Evolutionary conservation across 2,797 vertebrate species (phyloP).

Genomic region (Fundulus diaphanus): DNA sequence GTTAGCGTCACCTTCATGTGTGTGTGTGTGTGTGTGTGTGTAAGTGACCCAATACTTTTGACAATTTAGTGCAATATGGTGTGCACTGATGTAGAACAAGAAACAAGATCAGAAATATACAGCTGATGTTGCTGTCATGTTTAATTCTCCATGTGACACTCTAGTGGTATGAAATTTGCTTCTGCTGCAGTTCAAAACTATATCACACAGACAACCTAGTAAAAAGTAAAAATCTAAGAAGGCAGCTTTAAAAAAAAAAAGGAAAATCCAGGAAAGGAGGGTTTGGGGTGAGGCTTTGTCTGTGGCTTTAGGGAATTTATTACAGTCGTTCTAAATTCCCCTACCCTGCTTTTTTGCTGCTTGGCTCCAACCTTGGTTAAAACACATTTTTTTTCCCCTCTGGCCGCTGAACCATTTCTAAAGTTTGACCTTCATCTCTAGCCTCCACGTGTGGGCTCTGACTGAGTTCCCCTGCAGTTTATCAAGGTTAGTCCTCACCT

Average conservation of each 20-base stretch:
- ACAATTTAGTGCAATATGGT: background rate
- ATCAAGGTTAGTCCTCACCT: background rate
- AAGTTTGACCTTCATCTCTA: constrained; percentile 12
- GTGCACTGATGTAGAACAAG: constrained; percentile 6
- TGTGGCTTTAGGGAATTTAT: constrained; percentile 22
- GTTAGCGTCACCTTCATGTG: no score
- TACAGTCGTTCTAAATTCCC: background rate
- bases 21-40: background rate
- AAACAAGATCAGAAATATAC: constrained; percentile 2
- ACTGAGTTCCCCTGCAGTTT: constrained; percentile 2
- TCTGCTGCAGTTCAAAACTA: constrained; percentile 22
- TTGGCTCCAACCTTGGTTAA: constrained; percentile 11
- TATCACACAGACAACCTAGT: constrained; percentile 5
- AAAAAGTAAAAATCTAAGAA: background rate
- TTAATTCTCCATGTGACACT: constrained; percentile 19
- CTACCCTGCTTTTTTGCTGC: constrained; percentile 3
- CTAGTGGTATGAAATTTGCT: constrained; percentile 16
- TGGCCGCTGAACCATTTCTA: background rate
- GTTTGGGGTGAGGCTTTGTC: constrained; percentile 18
- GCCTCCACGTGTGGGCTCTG: background rate
- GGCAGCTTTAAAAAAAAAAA: background rate
- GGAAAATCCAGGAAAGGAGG: background rate
- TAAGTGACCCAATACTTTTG: background rate
- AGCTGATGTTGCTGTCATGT: constrained; percentile 18
- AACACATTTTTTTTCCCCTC: background rate